These are phyloP conservation scores for Paguma larvata DNA, from an alignment of 2,797 vertebrate species.

Conservation along the genomic window DNA sequence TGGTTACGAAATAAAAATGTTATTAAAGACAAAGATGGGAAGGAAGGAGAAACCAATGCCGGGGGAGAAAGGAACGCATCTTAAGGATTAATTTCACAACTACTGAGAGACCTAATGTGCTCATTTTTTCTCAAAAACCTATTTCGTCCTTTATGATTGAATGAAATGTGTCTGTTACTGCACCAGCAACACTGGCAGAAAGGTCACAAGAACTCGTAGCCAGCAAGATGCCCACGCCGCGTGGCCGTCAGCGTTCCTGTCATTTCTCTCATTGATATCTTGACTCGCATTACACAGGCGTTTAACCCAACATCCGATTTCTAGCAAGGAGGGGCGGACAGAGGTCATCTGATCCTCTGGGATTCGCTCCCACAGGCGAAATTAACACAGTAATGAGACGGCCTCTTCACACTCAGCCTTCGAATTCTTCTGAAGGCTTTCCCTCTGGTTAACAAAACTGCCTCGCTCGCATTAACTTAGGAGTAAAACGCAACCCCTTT, in stretches of 20 bases:
- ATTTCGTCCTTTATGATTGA: not conserved
- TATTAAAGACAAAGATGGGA: not conserved
- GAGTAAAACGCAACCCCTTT: not conserved
- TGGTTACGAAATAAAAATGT: not conserved
- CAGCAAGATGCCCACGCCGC: not conserved
- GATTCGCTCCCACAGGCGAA: not conserved
- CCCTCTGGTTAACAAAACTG: not conserved
- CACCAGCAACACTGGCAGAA: not conserved
- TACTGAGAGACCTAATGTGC: not conserved
- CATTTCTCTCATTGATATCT: not conserved
- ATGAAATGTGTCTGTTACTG: not conserved
- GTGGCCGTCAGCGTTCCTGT: not conserved
- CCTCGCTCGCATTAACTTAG: not conserved
- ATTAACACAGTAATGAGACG: not conserved
- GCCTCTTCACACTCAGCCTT: not conserved
- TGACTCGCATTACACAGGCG: not conserved
- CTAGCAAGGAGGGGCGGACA: not conserved
- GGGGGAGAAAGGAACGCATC: not conserved
- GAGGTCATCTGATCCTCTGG: not conserved
- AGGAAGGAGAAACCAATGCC: not conserved
- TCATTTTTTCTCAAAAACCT: not conserved
- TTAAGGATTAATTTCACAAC: not conserved
- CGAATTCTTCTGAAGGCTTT: not conserved
- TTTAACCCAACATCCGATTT: not conserved
- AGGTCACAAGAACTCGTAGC: not conserved